These are phyloP conservation scores for Petromus typicus DNA, from an alignment of 2,113 vertebrate species.

Conservation along the genomic window DNA sequence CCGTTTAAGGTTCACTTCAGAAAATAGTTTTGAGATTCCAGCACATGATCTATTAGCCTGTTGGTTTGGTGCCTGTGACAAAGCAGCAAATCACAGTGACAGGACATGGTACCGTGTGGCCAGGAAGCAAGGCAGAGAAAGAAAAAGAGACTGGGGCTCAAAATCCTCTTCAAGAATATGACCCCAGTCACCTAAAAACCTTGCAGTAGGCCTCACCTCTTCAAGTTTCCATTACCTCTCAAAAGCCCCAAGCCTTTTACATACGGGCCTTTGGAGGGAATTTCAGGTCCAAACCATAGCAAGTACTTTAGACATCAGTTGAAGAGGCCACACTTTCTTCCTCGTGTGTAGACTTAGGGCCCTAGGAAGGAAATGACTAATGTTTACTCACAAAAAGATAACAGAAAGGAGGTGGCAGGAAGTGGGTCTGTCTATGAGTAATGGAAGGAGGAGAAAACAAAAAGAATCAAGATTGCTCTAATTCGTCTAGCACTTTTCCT, in stretches of 20 bases:
- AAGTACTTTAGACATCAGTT: neutral
- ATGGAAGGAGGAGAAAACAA: conserved; percentile 45
- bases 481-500: conserved; percentile 58
- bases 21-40: neutral
- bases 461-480: neutral
- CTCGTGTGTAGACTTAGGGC: neutral
- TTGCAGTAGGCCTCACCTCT: neutral
- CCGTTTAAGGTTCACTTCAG: neutral
- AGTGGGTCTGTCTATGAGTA: conserved; percentile 22
- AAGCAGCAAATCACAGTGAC: neutral
- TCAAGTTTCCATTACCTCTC: neutral
- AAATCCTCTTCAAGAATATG: neutral
- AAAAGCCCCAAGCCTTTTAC: neutral
- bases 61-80: neutral
- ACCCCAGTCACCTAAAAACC: neutral
- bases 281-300: neutral
- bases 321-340: conserved; percentile 10
- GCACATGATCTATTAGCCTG: neutral
- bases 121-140: neutral
- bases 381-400: conserved; percentile 58
- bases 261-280: neutral
- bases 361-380: conserved; percentile 57
- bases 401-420: neutral
- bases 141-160: neutral
- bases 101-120: neutral